phyloP scores from a whole-genome alignment of 2,888 invertebrate genomes.

The Ptychoptera albimana region DNA sequence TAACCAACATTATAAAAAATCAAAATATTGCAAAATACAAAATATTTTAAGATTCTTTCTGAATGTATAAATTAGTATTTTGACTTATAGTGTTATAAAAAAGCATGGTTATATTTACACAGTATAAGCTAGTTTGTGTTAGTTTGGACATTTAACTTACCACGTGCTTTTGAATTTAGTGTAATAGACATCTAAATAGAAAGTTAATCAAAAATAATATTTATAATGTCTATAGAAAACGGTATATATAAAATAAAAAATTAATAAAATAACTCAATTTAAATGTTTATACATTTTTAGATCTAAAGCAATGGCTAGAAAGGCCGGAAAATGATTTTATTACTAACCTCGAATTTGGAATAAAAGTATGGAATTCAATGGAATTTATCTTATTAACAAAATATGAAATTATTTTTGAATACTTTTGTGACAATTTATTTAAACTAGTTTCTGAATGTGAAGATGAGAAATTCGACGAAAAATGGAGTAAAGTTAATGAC shows the following conservation, averaged over 20 bases:
- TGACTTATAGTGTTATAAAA: too few relatives aligned
- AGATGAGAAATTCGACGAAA: constrained; percentile 2
- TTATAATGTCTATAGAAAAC: constrained; percentile 13
- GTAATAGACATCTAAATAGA: too few relatives aligned
- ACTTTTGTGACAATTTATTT: constrained; percentile 16
- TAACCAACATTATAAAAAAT: too few relatives aligned
- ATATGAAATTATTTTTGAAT: constrained; percentile 22
- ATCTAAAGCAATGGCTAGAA: constrained; percentile 22
- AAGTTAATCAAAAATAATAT: constrained; percentile 1
- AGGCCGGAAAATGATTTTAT: constrained; percentile 18
- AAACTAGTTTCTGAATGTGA: not conserved
- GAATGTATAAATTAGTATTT: too few relatives aligned
- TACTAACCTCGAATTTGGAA: constrained; percentile 22
- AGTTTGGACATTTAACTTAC: too few relatives aligned
- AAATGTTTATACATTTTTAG: constrained; percentile 15
- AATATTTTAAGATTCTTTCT: too few relatives aligned
- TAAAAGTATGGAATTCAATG: constrained; percentile 25
- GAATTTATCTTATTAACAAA: constrained; percentile 22
- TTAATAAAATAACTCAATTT: not conserved
- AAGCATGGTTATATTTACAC: too few relatives aligned
- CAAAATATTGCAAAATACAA: too few relatives aligned
- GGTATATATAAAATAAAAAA: constrained; percentile 9
- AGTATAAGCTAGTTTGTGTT: too few relatives aligned
- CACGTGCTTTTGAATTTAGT: too few relatives aligned
- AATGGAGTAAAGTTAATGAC: constrained; percentile 13